A percentile compares a stretch with the other conserved stretches of the same genome.
Conservation (phyloP, 2,888 invertebrate genomes). For the Pseudeuparius sepicola region DNA sequence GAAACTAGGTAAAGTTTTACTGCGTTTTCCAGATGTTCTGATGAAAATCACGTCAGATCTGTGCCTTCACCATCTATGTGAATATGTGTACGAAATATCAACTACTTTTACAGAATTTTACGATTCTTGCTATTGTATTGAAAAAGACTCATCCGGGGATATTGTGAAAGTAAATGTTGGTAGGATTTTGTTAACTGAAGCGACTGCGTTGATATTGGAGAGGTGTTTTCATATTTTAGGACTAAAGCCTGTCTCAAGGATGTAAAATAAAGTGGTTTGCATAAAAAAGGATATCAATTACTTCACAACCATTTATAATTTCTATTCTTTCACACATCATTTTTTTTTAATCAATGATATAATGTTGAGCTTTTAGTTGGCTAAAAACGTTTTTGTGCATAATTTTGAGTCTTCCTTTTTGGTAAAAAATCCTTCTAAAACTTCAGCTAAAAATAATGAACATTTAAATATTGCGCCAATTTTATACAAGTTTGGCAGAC, state of each 20-base stretch:
- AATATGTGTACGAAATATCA: constrained; percentile 91
- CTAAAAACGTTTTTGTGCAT: too few species aligned
- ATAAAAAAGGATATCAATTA: too few species aligned
- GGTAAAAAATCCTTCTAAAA: too few species aligned
- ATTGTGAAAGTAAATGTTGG: constrained; percentile 75
- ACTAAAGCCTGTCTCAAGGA: constrained; percentile 80
- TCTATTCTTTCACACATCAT: too few species aligned
- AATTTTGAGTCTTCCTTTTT: too few species aligned
- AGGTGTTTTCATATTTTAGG: constrained; percentile 87
- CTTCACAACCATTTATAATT: too few species aligned
- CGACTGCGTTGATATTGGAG: constrained; percentile 77
- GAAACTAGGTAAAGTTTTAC: constrained; percentile 80
- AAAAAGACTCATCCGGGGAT: constrained; percentile 75
- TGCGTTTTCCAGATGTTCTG: constrained; percentile 82
- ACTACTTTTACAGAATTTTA: constrained; percentile 94
- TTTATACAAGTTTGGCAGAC: too few species aligned
- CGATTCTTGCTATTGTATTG: constrained; percentile 94
- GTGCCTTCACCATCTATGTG: constrained; percentile 80
- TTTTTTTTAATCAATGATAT: too few species aligned
- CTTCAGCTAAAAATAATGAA: too few species aligned
- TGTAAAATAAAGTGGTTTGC: constrained; percentile 64
- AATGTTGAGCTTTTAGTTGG: too few species aligned
- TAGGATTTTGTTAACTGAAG: constrained; percentile 85
- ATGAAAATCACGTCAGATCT: constrained; percentile 73
- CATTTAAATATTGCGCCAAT: too few species aligned